Evolutionary conservation across 1,140 invertebrate genomes (phyloP), one percentile per base, ranked within the genome.

Genomic region (Catajapyx aquilonaris): DNA sequence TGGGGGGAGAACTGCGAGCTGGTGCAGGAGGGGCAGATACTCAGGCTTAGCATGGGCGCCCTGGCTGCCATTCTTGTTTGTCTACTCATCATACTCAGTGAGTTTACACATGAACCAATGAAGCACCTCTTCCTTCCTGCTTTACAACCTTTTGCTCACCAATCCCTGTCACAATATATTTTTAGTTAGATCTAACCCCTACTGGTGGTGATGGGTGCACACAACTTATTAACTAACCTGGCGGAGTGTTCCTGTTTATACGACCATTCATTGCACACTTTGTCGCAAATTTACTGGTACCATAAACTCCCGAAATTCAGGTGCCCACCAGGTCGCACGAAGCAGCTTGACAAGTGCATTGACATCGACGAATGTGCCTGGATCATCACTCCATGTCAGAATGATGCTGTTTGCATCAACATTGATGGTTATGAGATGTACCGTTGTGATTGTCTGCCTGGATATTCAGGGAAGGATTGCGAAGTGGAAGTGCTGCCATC

Each of bases 1-100:
- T 86, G 76, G 69, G 90, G 90, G 37, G 76, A 81, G 49, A 81
- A 90, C 56, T 96, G 91, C 61, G 84, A 93, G 55, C 66, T 87
- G 35, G 73, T 86, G 25, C 81, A 88, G 53, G 81, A 91, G 55
- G 85, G 84, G 42, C 83, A 85, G 59, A 87, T 83, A 33, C 65
- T 93, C 40, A 84, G 86, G 55, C 69, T 91, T 37, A 85, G 83
- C 59, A 86, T 88, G 80, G 85, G 85, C 38, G 87, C 86, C 32
- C 60, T 91, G 42, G 85, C 85, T 31, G 83, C 85, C 43, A 91
- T 93, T 52, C 66, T 91, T 52, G 81, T 91, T 56, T 91, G 85
- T 62, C 74, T 91, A 42, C 69, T 91, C 52, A 84, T 88, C 54
- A 90, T 93, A 56, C 72, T 91, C 54, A 83, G 86, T 93, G 71